Evolutionary conservation across 35 echinoderm and acorn worm genomes (phyloP).

Genomic region (Ophioderma brevispina): DNA sequence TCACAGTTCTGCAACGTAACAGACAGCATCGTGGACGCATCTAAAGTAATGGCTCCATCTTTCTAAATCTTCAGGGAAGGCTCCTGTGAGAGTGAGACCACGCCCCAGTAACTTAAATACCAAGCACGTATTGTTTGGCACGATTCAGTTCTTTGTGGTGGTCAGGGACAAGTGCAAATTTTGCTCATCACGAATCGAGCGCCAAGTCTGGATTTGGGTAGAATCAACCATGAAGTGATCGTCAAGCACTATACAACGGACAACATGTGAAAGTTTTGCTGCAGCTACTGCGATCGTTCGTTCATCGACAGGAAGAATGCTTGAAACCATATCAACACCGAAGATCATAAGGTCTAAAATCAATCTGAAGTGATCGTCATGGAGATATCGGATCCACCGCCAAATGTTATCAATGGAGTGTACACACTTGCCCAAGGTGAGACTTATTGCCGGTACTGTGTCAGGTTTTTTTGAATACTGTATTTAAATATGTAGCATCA

Average conservation of each 20-base stretch:
- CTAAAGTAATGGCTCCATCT: not conserved
- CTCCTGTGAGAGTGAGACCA: not conserved
- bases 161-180: not conserved
- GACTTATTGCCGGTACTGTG: not conserved
- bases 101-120: not conserved
- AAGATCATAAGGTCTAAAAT: constrained; percentile 44
- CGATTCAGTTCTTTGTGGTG: not conserved
- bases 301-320: constrained; percentile 28
- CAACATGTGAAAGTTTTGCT: not conserved
- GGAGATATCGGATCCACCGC: constrained; percentile 74
- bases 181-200: not conserved
- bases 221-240: not conserved
- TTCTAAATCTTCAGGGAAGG: not conserved
- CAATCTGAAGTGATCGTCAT: constrained; percentile 59
- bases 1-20: not conserved
- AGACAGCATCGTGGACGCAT: not conserved
- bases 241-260: not conserved
- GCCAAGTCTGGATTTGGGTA: not conserved
- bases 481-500: no score
- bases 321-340: constrained; percentile 47
- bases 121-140: not conserved
- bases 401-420: constrained; percentile 63
- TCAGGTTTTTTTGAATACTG: no score
- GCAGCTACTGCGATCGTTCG: constrained; percentile 66
- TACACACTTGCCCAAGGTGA: constrained; percentile 61